These are phyloP conservation scores for Hoplodrina blanda DNA, from an alignment of 2,888 invertebrate species.

Conservation along the genomic window DNA sequence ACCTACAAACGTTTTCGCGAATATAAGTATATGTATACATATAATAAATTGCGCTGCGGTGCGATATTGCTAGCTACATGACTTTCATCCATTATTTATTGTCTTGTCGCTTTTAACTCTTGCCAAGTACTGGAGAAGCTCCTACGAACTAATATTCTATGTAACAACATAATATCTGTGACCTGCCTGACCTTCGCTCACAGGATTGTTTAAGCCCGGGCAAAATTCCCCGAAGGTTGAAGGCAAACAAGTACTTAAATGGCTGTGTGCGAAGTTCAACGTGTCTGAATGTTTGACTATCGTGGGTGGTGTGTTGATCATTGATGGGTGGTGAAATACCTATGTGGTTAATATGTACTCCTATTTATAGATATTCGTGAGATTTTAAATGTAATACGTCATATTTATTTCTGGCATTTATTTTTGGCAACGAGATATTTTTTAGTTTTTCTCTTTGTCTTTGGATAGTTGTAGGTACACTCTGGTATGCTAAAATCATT, in stretches of 20 bases:
- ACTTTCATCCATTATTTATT: constrained; percentile 2
- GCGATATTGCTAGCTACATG: not conserved
- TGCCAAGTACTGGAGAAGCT: constrained; percentile 2
- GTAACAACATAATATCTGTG: constrained; percentile 5
- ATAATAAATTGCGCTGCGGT: not conserved
- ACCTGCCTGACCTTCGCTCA: constrained; percentile 37
- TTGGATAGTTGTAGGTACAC: not conserved
- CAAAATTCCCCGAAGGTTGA: constrained; percentile 61
- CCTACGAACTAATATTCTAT: constrained; percentile 1
- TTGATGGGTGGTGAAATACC: constrained; percentile 21
- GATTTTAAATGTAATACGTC: constrained; percentile 18
- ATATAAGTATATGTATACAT: not conserved
- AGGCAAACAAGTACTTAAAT: constrained; percentile 58
- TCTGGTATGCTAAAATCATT: not conserved
- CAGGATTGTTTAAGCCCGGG: constrained; percentile 45
- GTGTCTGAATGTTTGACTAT: constrained; percentile 41
- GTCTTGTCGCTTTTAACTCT: constrained; percentile 7
- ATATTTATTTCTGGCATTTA: constrained; percentile 24
- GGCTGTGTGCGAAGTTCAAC: constrained; percentile 53
- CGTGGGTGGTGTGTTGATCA: constrained; percentile 49
- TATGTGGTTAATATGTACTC: constrained; percentile 7
- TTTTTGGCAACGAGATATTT: not conserved
- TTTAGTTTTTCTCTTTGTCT: not conserved
- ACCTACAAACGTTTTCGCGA: constrained; percentile 7
- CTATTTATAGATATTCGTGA: constrained; percentile 15